A percentile compares a stretch with the other conserved stretches of the same genome.
Conservation (phyloP, 2,888 invertebrate species). For the Agrilus biguttatus region DNA sequence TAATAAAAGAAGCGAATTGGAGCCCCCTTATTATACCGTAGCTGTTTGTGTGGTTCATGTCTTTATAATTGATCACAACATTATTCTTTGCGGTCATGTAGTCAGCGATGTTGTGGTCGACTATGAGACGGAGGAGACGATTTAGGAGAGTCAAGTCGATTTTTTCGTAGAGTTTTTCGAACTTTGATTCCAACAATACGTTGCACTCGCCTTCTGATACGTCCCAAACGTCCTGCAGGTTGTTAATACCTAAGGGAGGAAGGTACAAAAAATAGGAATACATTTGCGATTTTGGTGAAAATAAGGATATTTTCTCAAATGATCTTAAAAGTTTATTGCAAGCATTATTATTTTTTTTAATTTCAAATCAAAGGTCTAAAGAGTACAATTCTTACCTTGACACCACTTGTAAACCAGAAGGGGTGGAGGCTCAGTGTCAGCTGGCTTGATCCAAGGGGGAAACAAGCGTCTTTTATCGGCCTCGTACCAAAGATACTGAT, state of each 20-base stretch:
- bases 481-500: conserved; percentile 99
- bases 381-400: conserved; percentile 50
- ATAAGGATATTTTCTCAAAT: no score
- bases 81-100: conserved; percentile 99
- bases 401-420: conserved; percentile 96
- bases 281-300: no score
- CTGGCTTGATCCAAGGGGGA: conserved; percentile 99
- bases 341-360: no score
- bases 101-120: conserved; percentile 99
- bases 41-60: conserved; percentile 99
- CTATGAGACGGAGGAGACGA: conserved; percentile 86
- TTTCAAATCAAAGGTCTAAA: conserved; percentile 3
- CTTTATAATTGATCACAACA: conserved; percentile 99
- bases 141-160: conserved; percentile 97
- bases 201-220: conserved; percentile 98
- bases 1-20: conserved; percentile 98
- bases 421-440: conserved; percentile 94
- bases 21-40: conserved; percentile 82
- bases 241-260: conserved; percentile 64
- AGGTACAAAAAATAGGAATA: neutral
- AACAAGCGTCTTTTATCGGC: conserved; percentile 94
- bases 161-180: conserved; percentile 99
- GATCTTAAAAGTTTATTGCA: no score
- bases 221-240: conserved; percentile 97
- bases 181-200: conserved; percentile 89